Base-by-base conservation (phyloP, 1,140 invertebrate genomes). In the Pseudoatta argentina region DNA sequence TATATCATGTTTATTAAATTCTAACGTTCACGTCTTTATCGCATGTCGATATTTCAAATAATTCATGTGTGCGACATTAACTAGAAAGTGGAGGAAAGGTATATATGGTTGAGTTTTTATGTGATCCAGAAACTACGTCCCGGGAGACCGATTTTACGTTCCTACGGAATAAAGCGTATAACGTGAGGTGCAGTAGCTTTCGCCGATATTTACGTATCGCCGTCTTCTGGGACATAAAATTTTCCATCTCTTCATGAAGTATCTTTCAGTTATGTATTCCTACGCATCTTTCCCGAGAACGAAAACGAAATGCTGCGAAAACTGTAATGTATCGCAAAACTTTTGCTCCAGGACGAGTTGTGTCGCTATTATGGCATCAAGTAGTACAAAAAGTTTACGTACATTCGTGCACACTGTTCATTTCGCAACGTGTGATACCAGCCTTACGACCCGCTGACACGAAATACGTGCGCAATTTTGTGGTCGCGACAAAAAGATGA, bases 371-470 rank as follows among this genome's bases (percentile, higher is more conserved):
- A 71, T 21, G 53, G 21, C 44, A 14, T 73, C 44, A 48, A 55
- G 16, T n/a, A n/a, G 53, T 27, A 48, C 39, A n/a, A n/a, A 34
- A 61, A 48, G 34, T 44, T 18, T 57, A 39, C 48, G 48, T 39
- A 64, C n/a, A 64, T 85, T 82, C 86, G 86, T 87, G 87, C 30
- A 16, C 21, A 57, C 18, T 83, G 87, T 79, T 88, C 77, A 72
- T 88, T 88, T 71, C 64, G 48, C 57, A 59, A 88, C 66, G 88
- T 72, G 87, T 85, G 87, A 89, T 82, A 85, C 59, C 86, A 55
- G 61, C 59, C 64, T 89, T 88, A 88, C 85, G 88, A 89, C 53
- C 87, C 88, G 88, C 63, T 77, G 87, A 88, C 88, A 89, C 88
- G 88, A 88, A 77, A 88, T 77, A 88, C 88, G 86, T 53, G 85